Conservation (phyloP, 2,888 invertebrate genomes). For the Tenthredo distinguenda region DNA sequence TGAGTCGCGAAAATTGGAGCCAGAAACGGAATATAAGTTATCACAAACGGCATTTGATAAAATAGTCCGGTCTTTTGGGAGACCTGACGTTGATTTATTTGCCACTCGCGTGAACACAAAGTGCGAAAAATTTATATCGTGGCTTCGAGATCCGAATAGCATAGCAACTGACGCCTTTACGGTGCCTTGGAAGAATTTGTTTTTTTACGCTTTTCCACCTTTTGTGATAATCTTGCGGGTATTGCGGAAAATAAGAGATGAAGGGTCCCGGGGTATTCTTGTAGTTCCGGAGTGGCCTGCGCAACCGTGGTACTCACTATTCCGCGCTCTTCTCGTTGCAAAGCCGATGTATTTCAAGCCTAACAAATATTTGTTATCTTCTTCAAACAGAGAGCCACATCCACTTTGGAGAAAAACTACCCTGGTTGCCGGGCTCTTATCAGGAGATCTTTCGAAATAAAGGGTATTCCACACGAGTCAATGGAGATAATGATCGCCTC, state of each 20-base stretch:
- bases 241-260: constrained; percentile 62
- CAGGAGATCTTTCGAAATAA: constrained; percentile 49
- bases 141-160: neutral
- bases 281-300: constrained; percentile 64
- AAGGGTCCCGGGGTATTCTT: constrained; percentile 64
- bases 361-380: constrained; percentile 56
- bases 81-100: neutral
- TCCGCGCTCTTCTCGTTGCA: constrained; percentile 43
- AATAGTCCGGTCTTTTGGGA: neutral
- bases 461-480: constrained; percentile 4
- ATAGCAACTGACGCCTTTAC: neutral
- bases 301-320: constrained; percentile 66
- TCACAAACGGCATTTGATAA: constrained; percentile 30
- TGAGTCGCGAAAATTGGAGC: constrained; percentile 58
- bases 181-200: neutral
- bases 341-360: constrained; percentile 58
- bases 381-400: constrained; percentile 56
- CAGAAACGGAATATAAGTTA: constrained; percentile 38
- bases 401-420: constrained; percentile 44
- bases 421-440: constrained; percentile 29
- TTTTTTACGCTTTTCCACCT: constrained; percentile 18
- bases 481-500: constrained; percentile 55
- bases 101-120: constrained; percentile 12
- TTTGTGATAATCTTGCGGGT: neutral
- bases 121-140: neutral